These are phyloP conservation scores for Leucoraja ocellata DNA, from an alignment of 2,797 vertebrate species.

Conservation along the genomic window DNA sequence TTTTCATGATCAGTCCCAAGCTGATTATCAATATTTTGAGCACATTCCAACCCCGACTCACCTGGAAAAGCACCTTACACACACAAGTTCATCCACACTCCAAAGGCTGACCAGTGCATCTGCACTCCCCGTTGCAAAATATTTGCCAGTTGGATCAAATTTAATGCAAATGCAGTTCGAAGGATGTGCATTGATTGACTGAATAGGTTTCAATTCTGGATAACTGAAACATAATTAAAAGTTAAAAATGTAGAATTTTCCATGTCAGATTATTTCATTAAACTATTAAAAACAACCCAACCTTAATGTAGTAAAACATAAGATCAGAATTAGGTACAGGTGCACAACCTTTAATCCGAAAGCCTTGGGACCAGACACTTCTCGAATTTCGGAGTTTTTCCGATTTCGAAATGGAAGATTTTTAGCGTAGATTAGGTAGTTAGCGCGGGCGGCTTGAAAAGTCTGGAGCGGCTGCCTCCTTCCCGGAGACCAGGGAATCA, in stretches of 20 bases:
- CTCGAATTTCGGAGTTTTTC: too few relatives aligned
- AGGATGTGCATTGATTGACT: constrained; percentile 95
- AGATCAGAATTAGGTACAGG: neutral
- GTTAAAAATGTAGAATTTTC: neutral
- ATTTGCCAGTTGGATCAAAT: constrained; percentile 92
- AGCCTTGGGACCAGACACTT: too few relatives aligned
- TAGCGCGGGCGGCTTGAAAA: too few relatives aligned
- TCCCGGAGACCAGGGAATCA: too few relatives aligned
- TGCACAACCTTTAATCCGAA: too few relatives aligned
- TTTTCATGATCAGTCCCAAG: neutral
- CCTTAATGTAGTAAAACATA: neutral
- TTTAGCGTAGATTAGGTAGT: too few relatives aligned
- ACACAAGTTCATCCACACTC: constrained; percentile 90
- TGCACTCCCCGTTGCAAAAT: constrained; percentile 92
- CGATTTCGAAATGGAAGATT: too few relatives aligned
- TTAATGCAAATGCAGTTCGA: constrained; percentile 99
- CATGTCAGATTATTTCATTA: neutral
- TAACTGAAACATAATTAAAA: constrained; percentile 63
- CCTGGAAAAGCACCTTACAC: constrained; percentile 95
- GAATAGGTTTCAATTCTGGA: constrained; percentile 91
- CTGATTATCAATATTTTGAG: neutral
- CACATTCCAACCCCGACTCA: constrained; percentile 46
- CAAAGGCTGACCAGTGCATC: constrained; percentile 93
- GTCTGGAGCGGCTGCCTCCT: too few relatives aligned
- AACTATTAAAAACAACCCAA: neutral